These are phyloP conservation scores for Cosmopolites sordidus DNA, from an alignment of 2,888 invertebrate species.

Conservation along the genomic window DNA sequence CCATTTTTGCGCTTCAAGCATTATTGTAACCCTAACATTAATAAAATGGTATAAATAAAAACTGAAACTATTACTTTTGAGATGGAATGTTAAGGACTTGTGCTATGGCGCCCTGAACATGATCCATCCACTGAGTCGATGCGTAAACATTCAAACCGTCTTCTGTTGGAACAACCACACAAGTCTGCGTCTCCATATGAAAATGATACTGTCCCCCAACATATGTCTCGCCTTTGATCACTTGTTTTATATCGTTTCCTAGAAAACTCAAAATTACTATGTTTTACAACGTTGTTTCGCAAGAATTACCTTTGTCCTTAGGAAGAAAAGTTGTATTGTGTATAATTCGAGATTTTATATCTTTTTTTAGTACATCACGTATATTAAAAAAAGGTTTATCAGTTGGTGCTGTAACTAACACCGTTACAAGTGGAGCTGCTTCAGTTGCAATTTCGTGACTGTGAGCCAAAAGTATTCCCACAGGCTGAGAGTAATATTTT, in stretches of 20 bases:
- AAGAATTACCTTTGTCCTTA: conserved; percentile 7
- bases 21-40: too few species aligned
- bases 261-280: background rate
- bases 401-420: conserved; percentile 52
- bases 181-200: conserved; percentile 70
- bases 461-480: conserved; percentile 69
- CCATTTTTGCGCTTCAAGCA: too few species aligned
- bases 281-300: background rate
- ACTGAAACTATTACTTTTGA: conserved; percentile 53
- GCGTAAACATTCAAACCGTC: conserved; percentile 63
- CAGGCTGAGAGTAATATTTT: conserved; percentile 66
- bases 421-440: conserved; percentile 56
- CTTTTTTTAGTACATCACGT: conserved; percentile 51
- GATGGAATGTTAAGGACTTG: conserved; percentile 52
- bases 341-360: conserved; percentile 31
- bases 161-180: conserved; percentile 60
- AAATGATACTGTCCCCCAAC: conserved; percentile 69
- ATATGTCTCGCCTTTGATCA: conserved; percentile 55
- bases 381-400: conserved; percentile 47
- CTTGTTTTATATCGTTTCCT: conserved; percentile 44
- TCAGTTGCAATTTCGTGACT: conserved; percentile 56
- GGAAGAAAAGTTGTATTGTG: conserved; percentile 14
- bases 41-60: background rate
- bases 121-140: conserved; percentile 63
- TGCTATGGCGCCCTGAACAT: conserved; percentile 54